phyloP scores from a whole-genome alignment of 2,888 invertebrate genomes.

The Itoplectis maculator region DNA sequence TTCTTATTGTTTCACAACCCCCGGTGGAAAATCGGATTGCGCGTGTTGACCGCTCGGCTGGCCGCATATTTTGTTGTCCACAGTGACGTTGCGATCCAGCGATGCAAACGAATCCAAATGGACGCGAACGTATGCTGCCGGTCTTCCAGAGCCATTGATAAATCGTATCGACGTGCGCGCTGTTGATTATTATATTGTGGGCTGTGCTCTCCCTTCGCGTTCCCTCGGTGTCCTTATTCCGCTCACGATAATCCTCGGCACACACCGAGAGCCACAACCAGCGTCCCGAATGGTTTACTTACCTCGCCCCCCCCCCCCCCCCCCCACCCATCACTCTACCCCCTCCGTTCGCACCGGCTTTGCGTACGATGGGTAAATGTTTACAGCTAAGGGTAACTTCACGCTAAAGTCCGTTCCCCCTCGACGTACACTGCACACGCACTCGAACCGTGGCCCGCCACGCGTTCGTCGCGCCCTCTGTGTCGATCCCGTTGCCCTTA shows the following conservation, averaged over 20 bases:
- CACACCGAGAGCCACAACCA: slow-evolving; percentile 14
- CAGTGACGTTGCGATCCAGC: slow-evolving; percentile 6
- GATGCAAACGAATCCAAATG: slow-evolving; percentile 32
- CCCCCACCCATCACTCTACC: background rate
- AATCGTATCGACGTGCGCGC: background rate
- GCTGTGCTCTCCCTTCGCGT: background rate
- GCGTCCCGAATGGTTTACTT: slow-evolving; percentile 43
- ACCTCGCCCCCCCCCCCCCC: slow-evolving; percentile 5
- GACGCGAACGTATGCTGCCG: background rate
- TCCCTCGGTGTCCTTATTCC: slow-evolving; percentile 12
- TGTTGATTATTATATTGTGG: background rate
- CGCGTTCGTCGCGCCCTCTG: background rate
- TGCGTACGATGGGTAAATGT: slow-evolving; percentile 62
- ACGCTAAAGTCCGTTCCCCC: slow-evolving; percentile 1
- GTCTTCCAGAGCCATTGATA: background rate
- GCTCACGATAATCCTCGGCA: slow-evolving; percentile 48
- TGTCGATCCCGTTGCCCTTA: background rate
- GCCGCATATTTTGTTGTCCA: background rate
- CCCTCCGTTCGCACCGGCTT: slow-evolving; percentile 47
- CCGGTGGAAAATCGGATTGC: slow-evolving; percentile 37
- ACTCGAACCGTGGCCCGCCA: background rate
- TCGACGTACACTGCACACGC: slow-evolving; percentile 1
- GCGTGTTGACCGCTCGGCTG: slow-evolving; percentile 3
- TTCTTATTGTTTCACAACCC: background rate
- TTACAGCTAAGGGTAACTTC: slow-evolving; percentile 56